Conservation (phyloP, 2,113 vertebrate species). For the Pygoscelis antarcticus region DNA sequence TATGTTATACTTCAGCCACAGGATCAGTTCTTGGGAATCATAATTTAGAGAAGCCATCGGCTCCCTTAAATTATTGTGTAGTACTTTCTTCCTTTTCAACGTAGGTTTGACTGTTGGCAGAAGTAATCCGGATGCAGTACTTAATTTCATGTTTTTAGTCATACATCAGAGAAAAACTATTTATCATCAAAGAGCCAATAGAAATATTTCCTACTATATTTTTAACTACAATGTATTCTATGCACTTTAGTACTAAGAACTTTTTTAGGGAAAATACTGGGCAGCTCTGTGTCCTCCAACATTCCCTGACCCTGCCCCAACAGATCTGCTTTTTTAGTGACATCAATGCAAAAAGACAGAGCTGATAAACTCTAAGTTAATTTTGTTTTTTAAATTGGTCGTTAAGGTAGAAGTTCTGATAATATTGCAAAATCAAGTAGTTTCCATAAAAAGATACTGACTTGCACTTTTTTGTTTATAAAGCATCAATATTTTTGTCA, state of each 20-base stretch:
- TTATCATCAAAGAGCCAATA: background rate
- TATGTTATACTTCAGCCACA: background rate
- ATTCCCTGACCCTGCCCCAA: background rate
- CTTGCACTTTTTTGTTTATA: background rate
- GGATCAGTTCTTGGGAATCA: background rate
- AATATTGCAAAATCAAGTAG: background rate
- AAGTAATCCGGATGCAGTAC: background rate
- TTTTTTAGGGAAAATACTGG: background rate
- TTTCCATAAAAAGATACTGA: background rate
- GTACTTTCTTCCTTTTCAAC: background rate
- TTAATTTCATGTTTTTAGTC: background rate
- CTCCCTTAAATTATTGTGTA: background rate
- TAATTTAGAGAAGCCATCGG: background rate
- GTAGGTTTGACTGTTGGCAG: background rate
- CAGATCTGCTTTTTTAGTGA: background rate
- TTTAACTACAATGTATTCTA: background rate
- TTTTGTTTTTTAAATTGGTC: background rate
- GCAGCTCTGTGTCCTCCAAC: background rate
- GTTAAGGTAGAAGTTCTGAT: background rate
- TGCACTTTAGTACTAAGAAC: background rate
- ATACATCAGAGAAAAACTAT: background rate
- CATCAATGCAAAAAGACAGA: background rate
- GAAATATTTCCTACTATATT: background rate
- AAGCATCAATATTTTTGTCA: background rate
- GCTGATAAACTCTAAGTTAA: background rate